Conservation (phyloP, 35 echinoderm and acorn worm genomes). For the Ophiothrix spiculata region DNA sequence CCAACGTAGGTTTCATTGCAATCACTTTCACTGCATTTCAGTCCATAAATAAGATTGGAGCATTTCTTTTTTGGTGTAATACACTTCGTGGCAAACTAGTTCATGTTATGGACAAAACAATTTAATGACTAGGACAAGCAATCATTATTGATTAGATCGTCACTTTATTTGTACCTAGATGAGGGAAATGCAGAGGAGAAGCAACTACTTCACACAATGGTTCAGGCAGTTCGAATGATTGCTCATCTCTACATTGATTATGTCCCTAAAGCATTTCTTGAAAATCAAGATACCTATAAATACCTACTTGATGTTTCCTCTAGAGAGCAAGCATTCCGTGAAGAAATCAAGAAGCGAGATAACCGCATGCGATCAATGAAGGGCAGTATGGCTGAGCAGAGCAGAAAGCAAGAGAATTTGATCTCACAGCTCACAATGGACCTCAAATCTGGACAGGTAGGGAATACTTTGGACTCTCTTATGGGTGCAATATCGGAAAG, state of each 20-base stretch:
- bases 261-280: background rate
- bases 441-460: background rate
- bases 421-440: slow-evolving; percentile 48
- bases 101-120: background rate
- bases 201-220: background rate
- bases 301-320: background rate
- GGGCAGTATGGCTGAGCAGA: slow-evolving; percentile 76
- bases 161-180: background rate
- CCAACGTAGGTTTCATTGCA: too few species aligned
- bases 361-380: slow-evolving; percentile 74
- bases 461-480: too few species aligned
- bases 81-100: too few species aligned
- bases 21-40: too few species aligned
- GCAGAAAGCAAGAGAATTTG: slow-evolving; percentile 61
- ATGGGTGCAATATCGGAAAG: too few species aligned
- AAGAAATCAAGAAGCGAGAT: slow-evolving; percentile 86
- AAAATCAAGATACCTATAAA: background rate
- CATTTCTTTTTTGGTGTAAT: too few species aligned
- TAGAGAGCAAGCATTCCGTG: slow-evolving; percentile 78
- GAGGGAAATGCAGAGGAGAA: too few species aligned
- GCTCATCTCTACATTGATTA: too few species aligned
- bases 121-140: background rate
- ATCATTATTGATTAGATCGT: too few species aligned
- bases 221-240: background rate
- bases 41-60: too few species aligned